Conservation (phyloP, 2,797 vertebrate genomes). For the Smutsia gigantea region DNA sequence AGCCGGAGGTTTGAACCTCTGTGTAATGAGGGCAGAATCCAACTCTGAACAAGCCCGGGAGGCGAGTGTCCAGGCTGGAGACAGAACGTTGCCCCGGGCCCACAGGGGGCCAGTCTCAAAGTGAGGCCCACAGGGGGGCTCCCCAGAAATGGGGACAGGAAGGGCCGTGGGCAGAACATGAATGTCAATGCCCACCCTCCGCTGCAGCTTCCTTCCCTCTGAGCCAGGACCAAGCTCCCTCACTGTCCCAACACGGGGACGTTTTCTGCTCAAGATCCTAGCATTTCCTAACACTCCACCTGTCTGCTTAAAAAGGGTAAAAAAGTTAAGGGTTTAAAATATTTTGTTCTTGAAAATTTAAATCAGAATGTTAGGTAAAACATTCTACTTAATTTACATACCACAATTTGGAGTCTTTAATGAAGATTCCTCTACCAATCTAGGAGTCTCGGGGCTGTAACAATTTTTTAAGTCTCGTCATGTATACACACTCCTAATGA, state of each 20-base stretch:
- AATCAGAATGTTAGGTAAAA: not conserved
- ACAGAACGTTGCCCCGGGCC: not conserved
- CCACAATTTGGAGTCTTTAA: not conserved
- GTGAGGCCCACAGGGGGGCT: not conserved
- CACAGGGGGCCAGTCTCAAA: rapidly evolving
- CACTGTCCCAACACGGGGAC: not conserved
- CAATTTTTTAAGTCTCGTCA: not conserved
- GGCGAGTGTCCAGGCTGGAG: not conserved
- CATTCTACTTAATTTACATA: not conserved
- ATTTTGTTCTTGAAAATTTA: not conserved
- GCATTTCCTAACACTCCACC: no score
- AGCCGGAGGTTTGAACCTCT: not conserved
- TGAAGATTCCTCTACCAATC: not conserved
- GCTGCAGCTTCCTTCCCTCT: not conserved
- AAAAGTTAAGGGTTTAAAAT: not conserved
- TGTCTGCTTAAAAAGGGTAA: not conserved
- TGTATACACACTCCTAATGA: rapidly evolving
- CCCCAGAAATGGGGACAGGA: not conserved
- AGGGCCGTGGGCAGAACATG: no score
- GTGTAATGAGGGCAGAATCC: not conserved
- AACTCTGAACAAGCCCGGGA: no score
- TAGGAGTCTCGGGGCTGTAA: no score
- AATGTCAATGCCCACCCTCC: not conserved
- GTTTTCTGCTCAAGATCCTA: not conserved
- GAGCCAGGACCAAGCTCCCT: not conserved